Evolutionary conservation across 2,113 vertebrate species (phyloP), one percentile per base, ranked within the genome.

Genomic region (Colossoma macropomum): DNA sequence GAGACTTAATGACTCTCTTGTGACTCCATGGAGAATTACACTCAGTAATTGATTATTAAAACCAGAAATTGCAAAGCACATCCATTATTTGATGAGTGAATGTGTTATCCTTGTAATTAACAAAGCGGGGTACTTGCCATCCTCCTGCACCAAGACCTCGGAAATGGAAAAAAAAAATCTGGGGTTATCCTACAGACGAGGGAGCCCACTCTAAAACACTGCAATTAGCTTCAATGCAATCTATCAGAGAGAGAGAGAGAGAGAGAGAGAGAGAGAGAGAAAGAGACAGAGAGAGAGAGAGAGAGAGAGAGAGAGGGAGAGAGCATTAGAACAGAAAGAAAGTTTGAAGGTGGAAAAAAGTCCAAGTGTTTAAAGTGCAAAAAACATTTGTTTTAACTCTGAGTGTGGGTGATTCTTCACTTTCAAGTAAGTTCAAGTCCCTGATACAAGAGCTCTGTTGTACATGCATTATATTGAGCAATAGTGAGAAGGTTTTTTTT

Each of bases 41-140:
- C 95, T 94, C 96, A 94, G 96, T 97, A 98, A 99, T 97, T 98
- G 97, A 98, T 98, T 98, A 97, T 98, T 97, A 99, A 98, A 99
- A 97, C 95, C 96, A 96, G 95, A 97, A 97, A 96, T 97, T 97
- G 96, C 95, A 96, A 97, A 96, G 95, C 95, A 94, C 96, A 96
- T 97, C 96, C 96, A 96, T 97, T 97, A 96, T 96, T 96, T 97
- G 96, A 97, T 93, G 94, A 97, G 95, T 90, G 95, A 95, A 95
- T 95, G 96, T 96, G 96, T 97, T 97, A 96, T 96, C 94, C 94
- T 96, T 97, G 95, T 98, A 97, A 97, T 98, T 98, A 98, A 97
- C 96, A 97, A 96, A 96, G 95, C 96, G 94, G 81, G 92, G 94
- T 93, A 95, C 94, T 95, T 91, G 90, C 94, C 94, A 94, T 95